A percentile compares a stretch with the other conserved stretches of the same genome.
Conservation (phyloP, 2,888 invertebrate genomes). For the Eupithecia centaureata region DNA sequence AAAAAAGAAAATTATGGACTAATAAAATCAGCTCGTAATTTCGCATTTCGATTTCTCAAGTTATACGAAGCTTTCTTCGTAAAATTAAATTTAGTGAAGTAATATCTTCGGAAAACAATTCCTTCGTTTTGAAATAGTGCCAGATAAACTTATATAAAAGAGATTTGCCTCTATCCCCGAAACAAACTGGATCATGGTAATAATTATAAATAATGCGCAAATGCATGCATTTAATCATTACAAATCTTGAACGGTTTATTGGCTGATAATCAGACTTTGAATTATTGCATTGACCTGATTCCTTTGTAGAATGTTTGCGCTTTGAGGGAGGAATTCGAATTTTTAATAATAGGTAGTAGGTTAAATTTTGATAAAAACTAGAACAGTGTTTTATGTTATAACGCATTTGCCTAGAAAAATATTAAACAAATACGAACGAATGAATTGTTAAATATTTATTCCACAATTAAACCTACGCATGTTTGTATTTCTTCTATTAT, state of each 20-base stretch:
- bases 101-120: no score
- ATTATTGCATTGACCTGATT: background rate
- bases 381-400: background rate
- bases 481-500: no score
- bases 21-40: no score
- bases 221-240: slow-evolving; percentile 5
- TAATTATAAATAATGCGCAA: slow-evolving; percentile 6
- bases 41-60: no score
- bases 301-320: background rate
- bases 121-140: background rate
- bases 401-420: background rate
- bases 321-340: background rate
- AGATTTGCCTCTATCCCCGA: background rate
- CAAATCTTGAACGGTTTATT: background rate
- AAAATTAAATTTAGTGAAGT: no score
- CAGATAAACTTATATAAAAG: background rate
- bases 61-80: no score
- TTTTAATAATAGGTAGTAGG: background rate
- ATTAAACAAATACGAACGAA: no score
- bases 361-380: background rate
- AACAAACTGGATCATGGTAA: background rate
- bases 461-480: no score
- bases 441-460: no score
- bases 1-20: no score
- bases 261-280: slow-evolving; percentile 5